Evolutionary conservation across 2,888 invertebrate species (phyloP).

Genomic region (Ethmia dodecea): DNA sequence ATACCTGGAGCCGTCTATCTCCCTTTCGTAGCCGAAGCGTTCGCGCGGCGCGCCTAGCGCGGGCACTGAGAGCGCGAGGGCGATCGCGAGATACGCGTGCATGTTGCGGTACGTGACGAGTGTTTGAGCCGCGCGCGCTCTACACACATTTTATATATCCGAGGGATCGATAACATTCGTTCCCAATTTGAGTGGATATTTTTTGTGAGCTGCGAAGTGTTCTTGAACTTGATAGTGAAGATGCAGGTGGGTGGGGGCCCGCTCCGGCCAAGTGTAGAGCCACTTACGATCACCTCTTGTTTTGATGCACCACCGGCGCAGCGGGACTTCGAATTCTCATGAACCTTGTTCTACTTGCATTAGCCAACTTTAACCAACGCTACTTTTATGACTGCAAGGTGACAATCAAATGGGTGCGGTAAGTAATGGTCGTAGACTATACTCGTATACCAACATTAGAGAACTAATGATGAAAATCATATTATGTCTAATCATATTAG

Average conservation of each 20-base stretch:
- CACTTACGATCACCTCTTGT: slow-evolving; percentile 43
- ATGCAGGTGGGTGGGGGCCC: slow-evolving; percentile 28
- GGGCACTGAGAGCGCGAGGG: slow-evolving; percentile 45
- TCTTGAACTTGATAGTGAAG: slow-evolving; percentile 63
- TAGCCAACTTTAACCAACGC: slow-evolving; percentile 48
- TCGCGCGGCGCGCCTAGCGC: slow-evolving; percentile 42
- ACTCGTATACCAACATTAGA: too few relatives aligned
- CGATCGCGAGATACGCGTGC: slow-evolving; percentile 66
- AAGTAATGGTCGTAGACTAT: too few relatives aligned
- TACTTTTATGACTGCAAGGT: slow-evolving; percentile 52
- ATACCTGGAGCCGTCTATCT: slow-evolving; percentile 53
- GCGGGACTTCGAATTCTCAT: slow-evolving; percentile 59
- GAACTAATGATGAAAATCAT: too few relatives aligned
- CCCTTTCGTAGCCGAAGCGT: slow-evolving; percentile 62
- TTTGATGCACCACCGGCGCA: slow-evolving; percentile 53
- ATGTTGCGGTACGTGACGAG: slow-evolving; percentile 63
- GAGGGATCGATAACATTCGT: slow-evolving; percentile 66
- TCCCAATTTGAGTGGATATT: slow-evolving; percentile 65
- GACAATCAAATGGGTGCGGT: slow-evolving; percentile 39
- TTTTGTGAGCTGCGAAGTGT: slow-evolving; percentile 47
- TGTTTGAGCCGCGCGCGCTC: slow-evolving; percentile 70
- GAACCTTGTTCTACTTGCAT: slow-evolving; percentile 73
- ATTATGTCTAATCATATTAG: too few relatives aligned
- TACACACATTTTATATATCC: slow-evolving; percentile 69
- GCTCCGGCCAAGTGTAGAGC: slow-evolving; percentile 20